Evolutionary conservation across 2,888 invertebrate genomes (phyloP).

Genomic region (Pantelozetes paolii): DNA sequence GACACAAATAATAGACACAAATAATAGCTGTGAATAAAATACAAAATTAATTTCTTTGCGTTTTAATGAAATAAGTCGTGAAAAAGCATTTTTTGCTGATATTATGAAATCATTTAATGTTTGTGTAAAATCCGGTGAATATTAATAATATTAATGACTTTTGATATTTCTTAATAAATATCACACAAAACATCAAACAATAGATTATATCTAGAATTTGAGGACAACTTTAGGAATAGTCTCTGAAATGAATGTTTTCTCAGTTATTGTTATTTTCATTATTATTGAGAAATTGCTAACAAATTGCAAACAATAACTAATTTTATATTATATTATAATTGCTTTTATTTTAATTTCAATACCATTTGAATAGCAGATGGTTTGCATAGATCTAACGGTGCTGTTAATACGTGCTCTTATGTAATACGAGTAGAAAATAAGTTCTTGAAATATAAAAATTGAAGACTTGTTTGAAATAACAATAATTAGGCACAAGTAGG

Average conservation of each 20-base stretch:
- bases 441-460: too few relatives aligned
- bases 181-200: background rate
- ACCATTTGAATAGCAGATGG: background rate
- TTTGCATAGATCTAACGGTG: background rate
- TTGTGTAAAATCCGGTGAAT: background rate
- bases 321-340: too few relatives aligned
- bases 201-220: background rate
- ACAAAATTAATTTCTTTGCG: too few relatives aligned
- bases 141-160: background rate
- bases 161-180: background rate
- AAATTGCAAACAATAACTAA: too few relatives aligned
- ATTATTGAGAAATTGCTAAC: too few relatives aligned
- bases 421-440: background rate
- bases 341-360: too few relatives aligned
- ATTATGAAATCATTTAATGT: background rate
- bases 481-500: constrained; percentile 13
- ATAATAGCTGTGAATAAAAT: too few relatives aligned
- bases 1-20: background rate
- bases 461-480: background rate
- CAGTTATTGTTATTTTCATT: too few relatives aligned
- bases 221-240: constrained; percentile 7
- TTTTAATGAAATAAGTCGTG: background rate
- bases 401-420: background rate
- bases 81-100: background rate
- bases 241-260: too few relatives aligned